Base-by-base conservation (phyloP, 2,888 invertebrate species). In the Rhabditoides inermis region DNA sequence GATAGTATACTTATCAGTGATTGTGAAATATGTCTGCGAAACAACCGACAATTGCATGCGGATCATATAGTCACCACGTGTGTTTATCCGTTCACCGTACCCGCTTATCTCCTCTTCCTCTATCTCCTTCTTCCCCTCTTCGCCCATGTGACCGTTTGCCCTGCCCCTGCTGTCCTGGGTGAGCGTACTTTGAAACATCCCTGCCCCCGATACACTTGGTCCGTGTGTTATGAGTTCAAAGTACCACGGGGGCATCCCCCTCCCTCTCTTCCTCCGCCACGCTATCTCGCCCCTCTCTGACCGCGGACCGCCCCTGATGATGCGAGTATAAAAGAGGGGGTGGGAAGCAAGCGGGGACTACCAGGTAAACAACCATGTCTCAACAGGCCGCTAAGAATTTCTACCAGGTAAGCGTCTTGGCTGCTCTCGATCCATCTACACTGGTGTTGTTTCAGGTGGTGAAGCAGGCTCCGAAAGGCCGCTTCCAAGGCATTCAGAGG, bases 401-500 rank as follows among this genome's bases (percentile, higher is more conserved):
- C 50, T 68, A 68, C 55, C 62, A 68, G 60, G 68, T 68, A 49
- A 18, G 55, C 32, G 12, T 32, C 7, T 2, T 20, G 25, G n/a
- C 23, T 36, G 27, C n/a, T 22, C 15, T 20, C 39, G 2, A 3
- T 4, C 26, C 22, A 28, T 2, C 7, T 26, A 28, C 15, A 23
- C 23, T 20, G 10, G 3, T 2, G 3, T 10, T 27, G 23, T 51
- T 65, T 52, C 52, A 74, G 65, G 60, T 75, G 15, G 70, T 74
- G 36, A 73, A 73, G 58, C 50, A 65, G 27, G 73, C 75, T 2
- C 75, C 76, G 6, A 76, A 76, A 50, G 76, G 76, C 36, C 68
- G 76, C 20, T 76, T 73, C 69, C 64, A 67, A 58, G 75, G 76
- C 36, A 72, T 76, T 61, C 68, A 73, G 28, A 65, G 77, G 22